Evolutionary conservation across 1,140 invertebrate genomes (phyloP).

Genomic region (Piezodorus guildinii): DNA sequence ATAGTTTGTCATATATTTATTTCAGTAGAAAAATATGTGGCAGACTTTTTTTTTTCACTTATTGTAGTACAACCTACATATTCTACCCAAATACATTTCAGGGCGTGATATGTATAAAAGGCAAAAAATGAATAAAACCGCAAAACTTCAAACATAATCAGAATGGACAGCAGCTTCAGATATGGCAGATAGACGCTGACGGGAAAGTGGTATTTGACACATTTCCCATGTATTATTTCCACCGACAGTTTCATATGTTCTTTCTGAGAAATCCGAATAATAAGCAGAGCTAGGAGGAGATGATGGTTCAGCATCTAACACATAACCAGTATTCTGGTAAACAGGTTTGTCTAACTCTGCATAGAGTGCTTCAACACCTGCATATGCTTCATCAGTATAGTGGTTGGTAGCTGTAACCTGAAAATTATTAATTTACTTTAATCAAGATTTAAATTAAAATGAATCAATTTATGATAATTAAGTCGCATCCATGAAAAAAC

Average conservation of each 20-base stretch:
- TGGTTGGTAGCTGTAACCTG: conserved; percentile 44
- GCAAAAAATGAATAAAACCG: too few species aligned
- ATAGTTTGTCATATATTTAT: not conserved
- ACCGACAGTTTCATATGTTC: conserved; percentile 45
- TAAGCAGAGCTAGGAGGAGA: conserved; percentile 57
- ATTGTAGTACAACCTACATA: too few species aligned
- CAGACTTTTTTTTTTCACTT: too few species aligned
- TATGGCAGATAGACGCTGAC: conserved; percentile 47
- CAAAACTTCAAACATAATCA: conserved; percentile 41
- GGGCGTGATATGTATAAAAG: too few species aligned
- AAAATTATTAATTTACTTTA: not conserved
- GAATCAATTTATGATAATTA: too few species aligned
- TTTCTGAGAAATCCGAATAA: conserved; percentile 51
- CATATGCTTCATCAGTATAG: conserved; percentile 52
- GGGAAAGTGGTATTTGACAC: conserved; percentile 31
- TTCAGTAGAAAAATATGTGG: too few species aligned
- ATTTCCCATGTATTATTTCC: conserved; percentile 33
- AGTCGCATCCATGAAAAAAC: too few species aligned
- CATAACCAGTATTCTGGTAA: conserved; percentile 57
- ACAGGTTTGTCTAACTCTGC: conserved; percentile 55
- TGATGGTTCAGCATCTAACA: conserved; percentile 46
- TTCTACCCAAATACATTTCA: too few species aligned
- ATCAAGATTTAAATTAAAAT: too few species aligned
- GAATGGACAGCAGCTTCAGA: conserved; percentile 48
- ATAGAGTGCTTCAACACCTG: conserved; percentile 46